Evolutionary conservation across 2,797 vertebrate species (phyloP), one percentile per base, ranked within the genome.

Genomic region (Lemur catta): DNA sequence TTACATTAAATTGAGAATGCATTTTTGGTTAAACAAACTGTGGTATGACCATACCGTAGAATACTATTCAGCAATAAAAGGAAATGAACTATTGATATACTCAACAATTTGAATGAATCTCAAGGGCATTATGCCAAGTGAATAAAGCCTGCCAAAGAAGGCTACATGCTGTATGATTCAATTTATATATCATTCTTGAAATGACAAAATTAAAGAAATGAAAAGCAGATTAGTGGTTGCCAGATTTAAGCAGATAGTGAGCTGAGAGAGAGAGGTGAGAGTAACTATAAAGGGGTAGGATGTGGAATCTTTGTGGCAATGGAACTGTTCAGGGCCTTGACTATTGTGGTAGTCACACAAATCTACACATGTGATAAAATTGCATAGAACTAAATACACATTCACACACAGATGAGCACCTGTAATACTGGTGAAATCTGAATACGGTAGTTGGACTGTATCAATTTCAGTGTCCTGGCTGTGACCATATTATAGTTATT

Each of bases 151-250:
- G 24, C 71, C 59, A 15, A 41, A 69, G 65, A 80, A 84, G 78
- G 41, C 33, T 80, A 20, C 59, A 15, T 88, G 71, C 43, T 74
- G 3, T 46, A 61, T 91, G 72, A 48, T 52, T 91, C 69, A 71
- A 26, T 91, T 67, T 84, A 85, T 89, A 35, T 69, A 41, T 91
- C 57, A 84, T 91, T 79, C 17, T 95, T 63, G 50, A 63, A 93
- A 95, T 79, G 78, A 79, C 43, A 93, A 80, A 86, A 71, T 86
- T 65, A 52, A 57, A 35, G 8, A 87, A 91, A 76, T 59, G 71
- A 30, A 89, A 93, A 85, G 57, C 57, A 80, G 52, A 81, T 76
- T 30, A 75, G 50, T 82, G 52, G 61, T 71, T 96, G 52, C 84
- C 33, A 81, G 46, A 82, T 78, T 59, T 82, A 57, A 92, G 78